Evolutionary conservation across 2,888 invertebrate species (phyloP), one percentile per base, ranked within the genome.

Genomic region (Tiliacea citrago): DNA sequence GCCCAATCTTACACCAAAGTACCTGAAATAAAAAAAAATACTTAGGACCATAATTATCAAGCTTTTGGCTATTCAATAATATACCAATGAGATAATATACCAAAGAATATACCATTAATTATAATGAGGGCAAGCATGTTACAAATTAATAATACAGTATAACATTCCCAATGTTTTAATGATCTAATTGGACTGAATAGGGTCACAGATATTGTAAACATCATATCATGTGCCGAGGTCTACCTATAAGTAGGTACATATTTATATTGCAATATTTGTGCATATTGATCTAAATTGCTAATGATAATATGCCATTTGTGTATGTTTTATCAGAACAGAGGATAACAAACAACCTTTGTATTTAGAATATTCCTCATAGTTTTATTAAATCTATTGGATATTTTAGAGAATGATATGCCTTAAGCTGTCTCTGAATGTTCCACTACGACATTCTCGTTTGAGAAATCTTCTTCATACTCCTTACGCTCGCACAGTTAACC

Each of bases 1-100:
- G 60, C 99, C 99, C 82, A 99, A 94, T 86, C 99, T 97, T 81
- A 99, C 98, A 57, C 99, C 99, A 96, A 99, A 99, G 63, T 99
- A 98, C 86, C 98, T 98, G 94, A 82, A 97, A 97, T 75, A 39
- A 16, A 70, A 65, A 55, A 49, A n/a, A 61, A 58, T 39, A 39
- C 2, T 7, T 39, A 35, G 5, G 39, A 49, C 61, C 8, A 61
- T 8, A 21, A 42, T 5, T 13, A 18, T 42, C 12, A 18, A 9
- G 16, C 29, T 71, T 71, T 49, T 6, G 5, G 9, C 12, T 53
- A 45, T 42, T 69, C n/a, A 55, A 12, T 55, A 21, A 53, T 39
- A n/a, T 24, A 24, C 13, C 4, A 57, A 60, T 42, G 7, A 57
- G 42, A 58, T 42, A 47, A n/a, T n/a, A n/a, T 29, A 29, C 29